phyloP scores from a whole-genome alignment of 35 echinoderm and acorn worm genomes.

The Lytechinus pictus region DNA sequence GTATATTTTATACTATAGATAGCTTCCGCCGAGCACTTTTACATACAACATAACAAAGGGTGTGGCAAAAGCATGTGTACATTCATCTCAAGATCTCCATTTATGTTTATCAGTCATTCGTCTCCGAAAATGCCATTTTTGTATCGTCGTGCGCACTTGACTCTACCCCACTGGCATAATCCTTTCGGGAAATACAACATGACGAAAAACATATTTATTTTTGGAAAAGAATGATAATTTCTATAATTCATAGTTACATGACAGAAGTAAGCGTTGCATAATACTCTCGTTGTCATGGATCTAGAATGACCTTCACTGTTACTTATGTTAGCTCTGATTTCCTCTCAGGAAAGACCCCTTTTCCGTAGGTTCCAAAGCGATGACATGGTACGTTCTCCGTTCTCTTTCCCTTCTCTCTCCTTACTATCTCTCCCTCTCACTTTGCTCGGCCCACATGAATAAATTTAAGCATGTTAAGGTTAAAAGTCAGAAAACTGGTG shows the following conservation, averaged over 20 bases:
- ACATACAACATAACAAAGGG: too few species aligned
- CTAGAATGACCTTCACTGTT: background rate
- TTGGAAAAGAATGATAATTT: background rate
- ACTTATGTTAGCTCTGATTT: background rate
- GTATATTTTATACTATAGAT: too few species aligned
- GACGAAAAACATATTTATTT: background rate
- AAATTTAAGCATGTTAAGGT: background rate
- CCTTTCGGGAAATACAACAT: too few species aligned
- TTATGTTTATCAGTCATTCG: too few species aligned
- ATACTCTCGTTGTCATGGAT: background rate
- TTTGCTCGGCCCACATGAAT: background rate
- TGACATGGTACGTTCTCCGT: background rate
- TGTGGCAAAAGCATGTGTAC: too few species aligned
- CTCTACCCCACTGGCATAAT: too few species aligned
- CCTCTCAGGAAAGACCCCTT: background rate
- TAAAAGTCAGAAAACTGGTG: background rate
- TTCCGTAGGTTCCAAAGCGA: background rate
- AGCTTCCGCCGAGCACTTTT: too few species aligned
- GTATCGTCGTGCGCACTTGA: too few species aligned
- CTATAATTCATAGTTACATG: background rate
- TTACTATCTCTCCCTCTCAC: background rate
- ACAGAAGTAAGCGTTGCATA: background rate
- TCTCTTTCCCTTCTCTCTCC: background rate
- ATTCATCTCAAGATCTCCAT: too few species aligned
- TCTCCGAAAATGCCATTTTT: too few species aligned